Base-by-base conservation (phyloP, 1,140 invertebrate species). In the Leptinotarsa lineolata region DNA sequence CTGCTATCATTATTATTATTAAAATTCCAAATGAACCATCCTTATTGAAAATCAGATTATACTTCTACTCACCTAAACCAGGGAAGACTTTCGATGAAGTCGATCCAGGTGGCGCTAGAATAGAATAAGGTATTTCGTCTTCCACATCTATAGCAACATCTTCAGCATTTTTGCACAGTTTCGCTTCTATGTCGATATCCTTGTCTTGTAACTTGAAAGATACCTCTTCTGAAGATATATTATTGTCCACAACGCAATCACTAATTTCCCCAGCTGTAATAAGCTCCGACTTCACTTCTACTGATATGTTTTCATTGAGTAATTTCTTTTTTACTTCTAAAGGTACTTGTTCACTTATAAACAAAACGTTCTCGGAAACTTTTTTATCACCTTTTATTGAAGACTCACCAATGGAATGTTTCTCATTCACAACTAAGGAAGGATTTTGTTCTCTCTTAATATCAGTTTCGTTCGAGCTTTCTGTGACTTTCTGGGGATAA, bases 61-160 rank as follows among this genome's bases (percentile, higher is more conserved):
- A 39, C 30, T 39, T 39, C 30, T 39, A 64, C 61, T 64, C 24
- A 66, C 64, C 64, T 66, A 66, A 39, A 39, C 39, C 22, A 16
- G 64, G 39, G 39, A 66, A 66, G 3, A 39, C 22, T 66, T 66
- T 66, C 5, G 64, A 39, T 6, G 64, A 39, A 39, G 64, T 44
- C 39, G 48, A 54, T 54, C 48, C 48, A 54, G 64, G 64, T 39
- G 64, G 64, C 64, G 64, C 64, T n/a, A 30, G 39, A 39, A 66
- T 66, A 12, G 64, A 66, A 24, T 16, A 44, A n/a, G 64, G 30
- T 13, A 24, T 66, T n/a, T 30, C n/a, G 3, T 39, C 30, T 39
- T 66, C 64, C 15, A 44, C 64, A 44, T 66, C 64, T 30, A 66
- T 13, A 39, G 22, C 64, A 66, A 44, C 64, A 44, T 66, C 64